A percentile compares a stretch with the other conserved stretches of the same genome.
phyloP scores from a whole-genome alignment of 2,113 vertebrate species.

The Circaetus cinerascens region DNA sequence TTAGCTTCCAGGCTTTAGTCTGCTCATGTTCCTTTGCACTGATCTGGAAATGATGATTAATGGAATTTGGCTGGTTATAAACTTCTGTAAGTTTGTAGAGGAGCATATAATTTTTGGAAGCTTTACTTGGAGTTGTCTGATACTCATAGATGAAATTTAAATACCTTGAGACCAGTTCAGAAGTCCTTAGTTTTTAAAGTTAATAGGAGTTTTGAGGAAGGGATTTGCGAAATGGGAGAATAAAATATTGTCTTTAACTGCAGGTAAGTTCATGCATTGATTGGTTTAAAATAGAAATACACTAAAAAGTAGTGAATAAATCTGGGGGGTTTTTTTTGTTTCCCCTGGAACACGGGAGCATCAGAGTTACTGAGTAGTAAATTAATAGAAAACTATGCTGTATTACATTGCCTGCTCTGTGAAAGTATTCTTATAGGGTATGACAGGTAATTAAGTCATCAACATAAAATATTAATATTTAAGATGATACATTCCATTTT shows the following conservation, averaged over 20 bases:
- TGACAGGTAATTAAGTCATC: neutral
- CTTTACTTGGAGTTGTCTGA: neutral
- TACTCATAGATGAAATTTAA: neutral
- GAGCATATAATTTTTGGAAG: neutral
- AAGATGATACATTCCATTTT: slow-evolving; percentile 27
- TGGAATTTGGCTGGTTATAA: neutral
- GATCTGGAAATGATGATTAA: neutral
- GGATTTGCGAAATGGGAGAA: neutral
- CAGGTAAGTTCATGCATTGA: neutral
- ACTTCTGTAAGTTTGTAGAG: neutral
- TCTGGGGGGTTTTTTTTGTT: neutral
- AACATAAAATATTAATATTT: slow-evolving; percentile 13
- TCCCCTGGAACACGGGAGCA: neutral
- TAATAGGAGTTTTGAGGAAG: neutral
- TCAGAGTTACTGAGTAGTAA: neutral
- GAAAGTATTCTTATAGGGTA: neutral
- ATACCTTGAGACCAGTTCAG: neutral
- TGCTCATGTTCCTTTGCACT: neutral
- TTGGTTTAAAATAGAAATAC: neutral
- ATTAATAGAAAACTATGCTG: neutral
- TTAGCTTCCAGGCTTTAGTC: neutral
- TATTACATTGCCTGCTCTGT: neutral
- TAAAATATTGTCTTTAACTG: neutral
- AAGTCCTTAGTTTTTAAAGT: neutral
- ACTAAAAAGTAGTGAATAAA: neutral